Base-by-base conservation (phyloP, 2,113 vertebrate species). In the Tursiops truncatus region DNA sequence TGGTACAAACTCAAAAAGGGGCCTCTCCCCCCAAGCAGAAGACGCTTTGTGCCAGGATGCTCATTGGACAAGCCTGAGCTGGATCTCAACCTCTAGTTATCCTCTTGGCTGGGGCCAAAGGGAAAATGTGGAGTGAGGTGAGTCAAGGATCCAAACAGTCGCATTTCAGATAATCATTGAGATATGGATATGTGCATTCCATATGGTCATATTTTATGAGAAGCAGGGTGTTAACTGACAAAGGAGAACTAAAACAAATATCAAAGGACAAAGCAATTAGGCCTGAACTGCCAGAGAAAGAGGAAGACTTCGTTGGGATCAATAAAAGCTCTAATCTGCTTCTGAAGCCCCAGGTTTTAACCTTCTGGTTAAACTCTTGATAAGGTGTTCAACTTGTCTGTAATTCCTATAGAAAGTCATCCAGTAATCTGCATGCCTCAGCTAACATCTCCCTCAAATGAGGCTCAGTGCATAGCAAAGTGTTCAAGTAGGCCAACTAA, bases 371-470 rank as follows among this genome's bases (percentile, higher is more conserved):
- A 4, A 33, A 13, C 50, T 97, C 77, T 86, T 63, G 60, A 85
- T 25, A 60, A 67, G 83, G 38, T 50, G n/a, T 88, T 92, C 84
- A 38, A 12, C 36, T 80, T 79, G 21, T 79, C 38, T 89, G 14
- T 47, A 60, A 65, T 97, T 86, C 77, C 26, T 36, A 5, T 2
- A 63, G 67, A 56, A 88, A 71, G 23, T 58, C 56, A 41, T 50
- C 81, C 36, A 41, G 76, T 62, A 53, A n/a, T 50, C 70, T 76
- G 36, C 58, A 44, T 73, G 67, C 73, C 62, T 21, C 41, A n/a
- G 3, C 10, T 5, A 5, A 26, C 1, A 0, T 89, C 15, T 50
- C n/a, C 36, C 41, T 67, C 1, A 2, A 58, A 36, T n/a, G 20
- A n/a, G 1, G 2, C 21, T 53, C 10, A 10, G 14, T 9, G 0